Evolutionary conservation across 2,797 vertebrate species (phyloP), one percentile per base, ranked within the genome.

Genomic region (Lithobates pipiens): DNA sequence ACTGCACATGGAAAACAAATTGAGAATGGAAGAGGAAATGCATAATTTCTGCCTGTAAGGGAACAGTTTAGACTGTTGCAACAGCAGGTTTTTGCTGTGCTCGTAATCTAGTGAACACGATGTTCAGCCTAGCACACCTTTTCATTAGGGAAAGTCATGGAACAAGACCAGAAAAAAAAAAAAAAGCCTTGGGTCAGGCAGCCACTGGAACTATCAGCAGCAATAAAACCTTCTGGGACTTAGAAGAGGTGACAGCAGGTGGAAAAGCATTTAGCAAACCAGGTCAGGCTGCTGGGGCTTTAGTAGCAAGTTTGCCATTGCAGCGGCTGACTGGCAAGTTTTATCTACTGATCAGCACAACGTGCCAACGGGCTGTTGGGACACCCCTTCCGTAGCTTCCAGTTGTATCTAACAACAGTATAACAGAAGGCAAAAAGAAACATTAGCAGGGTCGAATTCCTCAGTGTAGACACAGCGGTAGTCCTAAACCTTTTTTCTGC

Each of bases 361-460:
- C 92, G 91, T 91, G 94, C 95, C 93, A 90, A 92, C 91, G 94
- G 94, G 94, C 92, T 91, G 92, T 88, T 92, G 94, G 94, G 93
- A 94, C 90, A 94, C 89, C 93, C 93, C 90, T 91, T 85, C 92
- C 93, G 91, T 88, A 82, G 88, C 36, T 88, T 93, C 84, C 89
- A 86, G 88, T 77, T 81, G 88, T 83, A 91, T 89, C 89, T 88
- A 82, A 77, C 77, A 88, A 90, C 61, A 84, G 87, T 83, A 70
- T 3, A 81, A 83, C 86, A 88, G 90, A 88, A 89, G 23, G 82
- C 46, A 88, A 88, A 87, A 6, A 3, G 69, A 81, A 80, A 88
- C 78, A 89, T 50, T 36, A 72, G 80, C 50, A 7, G 84, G 85
- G 77, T 87, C n/a, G 88, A 91, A 91, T 91, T 93, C 90, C 91